Evolutionary conservation across 2,797 vertebrate species (phyloP), one percentile per base, ranked within the genome.

Genomic region (Rhynchotus rufescens): DNA sequence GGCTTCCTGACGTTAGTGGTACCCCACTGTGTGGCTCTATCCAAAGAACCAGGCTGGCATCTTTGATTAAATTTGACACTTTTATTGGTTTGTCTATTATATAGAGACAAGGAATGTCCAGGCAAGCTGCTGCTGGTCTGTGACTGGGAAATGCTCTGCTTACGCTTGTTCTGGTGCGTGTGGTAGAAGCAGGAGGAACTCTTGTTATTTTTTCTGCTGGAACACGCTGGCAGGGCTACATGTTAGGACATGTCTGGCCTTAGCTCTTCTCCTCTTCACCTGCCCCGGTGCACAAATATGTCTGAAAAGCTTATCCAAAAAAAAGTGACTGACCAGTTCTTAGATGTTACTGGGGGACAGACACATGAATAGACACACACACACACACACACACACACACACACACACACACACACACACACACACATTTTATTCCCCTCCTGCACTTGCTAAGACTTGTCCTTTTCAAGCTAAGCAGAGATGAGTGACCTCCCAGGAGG

Each of bases 251-350:
- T 26, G 36, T 36, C 45, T 81, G 72, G 32, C 76, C 81, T 21
- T 79, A 68, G 76, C 45, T 80, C 64, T 66, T 74, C 61, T 86
- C 34, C 6, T 30, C 75, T 74, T 72, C 62, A n/a, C 22, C 59
- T 92, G 80, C 69, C 73, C 65, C 72, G 26, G 73, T 89, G 71
- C 78, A 85, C 85, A 73, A 80, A 38, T 42, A 62, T 78, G 83
- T 83, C 66, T 60, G 67, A 51, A 76, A 92, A 84, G 23, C 15
- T 28, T 56, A 75, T 34, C 38, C 5, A 20, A 25, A 15, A 6
- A 47, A 10, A 26, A 74, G 13, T 10, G 36, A 15, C 45, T 89
- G n/a, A 61, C 15, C 62, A 61, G 54, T 51, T 92, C 32, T 61
- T 90, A 80, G 54, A 15, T 34, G 26, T 54, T 85, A 72, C 40